Percentiles rank a stretch among this genome's conserved stretches.
phyloP scores from a whole-genome alignment of 2,797 vertebrate genomes.

The Cynopterus sphinx region DNA sequence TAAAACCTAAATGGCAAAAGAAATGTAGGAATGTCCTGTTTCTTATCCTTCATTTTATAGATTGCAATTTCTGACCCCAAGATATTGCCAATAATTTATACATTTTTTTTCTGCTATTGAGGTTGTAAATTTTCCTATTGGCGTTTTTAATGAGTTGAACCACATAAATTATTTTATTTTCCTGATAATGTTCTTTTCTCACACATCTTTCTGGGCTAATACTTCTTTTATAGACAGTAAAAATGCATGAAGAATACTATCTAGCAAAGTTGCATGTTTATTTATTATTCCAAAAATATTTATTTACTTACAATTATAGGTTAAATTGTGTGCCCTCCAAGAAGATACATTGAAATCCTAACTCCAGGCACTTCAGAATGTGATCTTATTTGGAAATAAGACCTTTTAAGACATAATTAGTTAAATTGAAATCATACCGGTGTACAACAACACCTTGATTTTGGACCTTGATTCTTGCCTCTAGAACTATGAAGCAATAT shows the following conservation, averaged over 20 bases:
- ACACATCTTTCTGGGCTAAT: not conserved
- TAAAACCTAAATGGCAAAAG: not conserved
- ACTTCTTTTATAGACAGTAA: not conserved
- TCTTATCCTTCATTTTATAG: not conserved
- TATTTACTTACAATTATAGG: not conserved
- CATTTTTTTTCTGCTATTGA: not conserved
- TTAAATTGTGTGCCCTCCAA: not conserved
- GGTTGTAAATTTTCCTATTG: not conserved
- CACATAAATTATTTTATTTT: not conserved
- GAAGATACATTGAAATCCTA: not conserved
- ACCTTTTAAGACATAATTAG: not conserved
- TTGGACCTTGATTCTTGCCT: not conserved
- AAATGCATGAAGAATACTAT: not conserved
- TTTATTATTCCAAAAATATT: slow-evolving; percentile 6
- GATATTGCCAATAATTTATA: not conserved
- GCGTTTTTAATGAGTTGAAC: not conserved
- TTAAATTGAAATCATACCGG: not conserved
- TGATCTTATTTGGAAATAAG: not conserved
- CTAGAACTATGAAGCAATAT: not conserved
- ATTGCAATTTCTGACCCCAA: not conserved
- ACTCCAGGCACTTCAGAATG: not conserved
- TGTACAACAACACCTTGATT: not conserved
- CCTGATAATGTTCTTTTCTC: not conserved
- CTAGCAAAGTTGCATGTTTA: not conserved
- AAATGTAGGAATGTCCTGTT: not conserved